A percentile compares a stretch with the other conserved stretches of the same genome.
Evolutionary conservation across 2,888 invertebrate species (phyloP).

Genomic region (Dynastes tityus): DNA sequence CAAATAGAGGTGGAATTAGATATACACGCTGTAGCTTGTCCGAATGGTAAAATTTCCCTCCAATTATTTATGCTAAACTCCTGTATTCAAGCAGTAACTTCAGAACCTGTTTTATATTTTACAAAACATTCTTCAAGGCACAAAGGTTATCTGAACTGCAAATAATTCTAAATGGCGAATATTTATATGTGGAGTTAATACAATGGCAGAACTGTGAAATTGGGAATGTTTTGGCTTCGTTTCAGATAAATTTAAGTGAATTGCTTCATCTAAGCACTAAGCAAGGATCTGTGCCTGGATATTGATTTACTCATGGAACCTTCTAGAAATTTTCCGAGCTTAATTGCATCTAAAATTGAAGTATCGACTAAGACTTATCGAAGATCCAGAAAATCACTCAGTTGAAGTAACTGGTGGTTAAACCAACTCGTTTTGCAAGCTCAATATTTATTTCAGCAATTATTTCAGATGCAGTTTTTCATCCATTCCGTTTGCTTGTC

Average conservation of each 20-base stretch:
- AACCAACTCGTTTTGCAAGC: too few relatives aligned
- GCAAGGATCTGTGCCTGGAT: conserved; percentile 74
- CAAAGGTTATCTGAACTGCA: conserved; percentile 71
- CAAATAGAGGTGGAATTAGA: conserved; percentile 75
- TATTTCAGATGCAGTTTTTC: too few relatives aligned
- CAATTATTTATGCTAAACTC: conserved; percentile 81
- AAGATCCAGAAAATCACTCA: too few relatives aligned
- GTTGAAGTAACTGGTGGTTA: too few relatives aligned
- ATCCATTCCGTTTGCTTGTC: too few relatives aligned
- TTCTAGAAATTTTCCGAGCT: conserved; percentile 75
- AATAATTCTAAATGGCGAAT: conserved; percentile 72
- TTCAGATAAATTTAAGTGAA: conserved; percentile 77
- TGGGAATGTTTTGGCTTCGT: conserved; percentile 76
- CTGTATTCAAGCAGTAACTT: conserved; percentile 78
- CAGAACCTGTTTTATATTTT: conserved; percentile 79
- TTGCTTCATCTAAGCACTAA: conserved; percentile 77
- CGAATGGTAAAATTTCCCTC: conserved; percentile 83
- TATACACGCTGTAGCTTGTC: conserved; percentile 76
- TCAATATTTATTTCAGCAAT: too few relatives aligned
- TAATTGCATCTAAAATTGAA: too few relatives aligned
- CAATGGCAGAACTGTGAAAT: conserved; percentile 74
- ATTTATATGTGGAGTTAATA: conserved; percentile 77
- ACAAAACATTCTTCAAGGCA: conserved; percentile 73
- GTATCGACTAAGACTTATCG: too few relatives aligned
- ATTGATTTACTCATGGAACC: conserved; percentile 81